These are phyloP conservation scores for Euproctis similis DNA, from an alignment of 2,888 invertebrate genomes.

Conservation along the genomic window DNA sequence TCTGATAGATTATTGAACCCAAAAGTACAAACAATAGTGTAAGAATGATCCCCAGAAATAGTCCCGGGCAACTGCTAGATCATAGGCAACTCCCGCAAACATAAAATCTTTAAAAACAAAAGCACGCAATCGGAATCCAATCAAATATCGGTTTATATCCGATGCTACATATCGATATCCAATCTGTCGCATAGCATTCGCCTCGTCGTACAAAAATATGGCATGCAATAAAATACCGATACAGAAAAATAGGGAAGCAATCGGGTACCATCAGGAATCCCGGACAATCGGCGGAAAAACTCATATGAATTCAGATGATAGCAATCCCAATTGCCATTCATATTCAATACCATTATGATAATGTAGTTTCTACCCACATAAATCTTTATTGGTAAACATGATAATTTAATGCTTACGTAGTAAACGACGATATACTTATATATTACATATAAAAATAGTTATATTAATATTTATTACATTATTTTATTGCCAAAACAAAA, in stretches of 20 bases:
- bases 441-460: no score
- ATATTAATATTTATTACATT: constrained; percentile 12
- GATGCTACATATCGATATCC: constrained; percentile 42
- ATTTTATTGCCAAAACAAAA: constrained; percentile 6
- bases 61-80: no score
- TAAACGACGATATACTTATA: constrained; percentile 10
- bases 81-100: no score
- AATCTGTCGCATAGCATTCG: constrained; percentile 37
- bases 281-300: constrained; percentile 42
- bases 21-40: no score
- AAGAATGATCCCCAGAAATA: no score
- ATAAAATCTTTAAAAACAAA: constrained; percentile 11
- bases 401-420: constrained; percentile 21
- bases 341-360: constrained; percentile 32
- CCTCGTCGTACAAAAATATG: constrained; percentile 59
- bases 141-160: constrained; percentile 51
- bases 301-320: constrained; percentile 30
- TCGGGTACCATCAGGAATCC: constrained; percentile 38
- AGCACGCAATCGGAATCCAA: constrained; percentile 36
- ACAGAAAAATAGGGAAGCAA: constrained; percentile 58
- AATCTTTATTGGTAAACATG: constrained; percentile 24
- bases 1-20: no score
- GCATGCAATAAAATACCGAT: constrained; percentile 66
- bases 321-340: constrained; percentile 22
- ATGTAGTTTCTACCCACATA: constrained; percentile 18